Percentiles rank a stretch among this genome's conserved stretches.
Conservation (phyloP, 2,888 invertebrate genomes). For the Trichopria drosophilae region DNA sequence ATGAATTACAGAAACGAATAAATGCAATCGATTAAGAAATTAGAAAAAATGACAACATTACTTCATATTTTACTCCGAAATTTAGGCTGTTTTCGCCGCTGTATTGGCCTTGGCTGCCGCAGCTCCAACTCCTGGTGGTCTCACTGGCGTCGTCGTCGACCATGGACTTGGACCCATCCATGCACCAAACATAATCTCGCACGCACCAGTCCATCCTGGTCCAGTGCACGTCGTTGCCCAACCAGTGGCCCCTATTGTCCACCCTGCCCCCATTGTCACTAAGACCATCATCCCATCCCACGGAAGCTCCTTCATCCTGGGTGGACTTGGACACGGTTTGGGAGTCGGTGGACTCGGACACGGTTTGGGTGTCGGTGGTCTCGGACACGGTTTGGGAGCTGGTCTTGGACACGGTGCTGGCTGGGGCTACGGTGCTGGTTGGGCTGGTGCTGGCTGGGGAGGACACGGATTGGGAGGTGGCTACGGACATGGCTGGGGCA, state of each 20-base stretch:
- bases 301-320: slow-evolving; percentile 33
- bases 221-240: slow-evolving; percentile 52
- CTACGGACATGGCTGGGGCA: too few species aligned
- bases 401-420: slow-evolving; percentile 24
- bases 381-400: slow-evolving; percentile 25
- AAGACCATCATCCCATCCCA: slow-evolving; percentile 47
- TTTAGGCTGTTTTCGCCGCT: slow-evolving; percentile 54
- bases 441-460: too few species aligned
- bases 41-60: too few species aligned
- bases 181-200: slow-evolving; percentile 49
- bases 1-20: too few species aligned
- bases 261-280: slow-evolving; percentile 48
- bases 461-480: too few species aligned
- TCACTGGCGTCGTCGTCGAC: slow-evolving; percentile 54
- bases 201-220: slow-evolving; percentile 43
- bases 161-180: slow-evolving; percentile 50
- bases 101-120: slow-evolving; percentile 58
- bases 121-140: slow-evolving; percentile 62
- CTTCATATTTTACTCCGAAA: not conserved
- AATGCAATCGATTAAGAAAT: too few species aligned
- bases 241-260: slow-evolving; percentile 46
- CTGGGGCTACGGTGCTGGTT: too few species aligned
- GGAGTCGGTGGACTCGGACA: too few species aligned
- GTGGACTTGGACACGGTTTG: slow-evolving; percentile 35
- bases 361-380: slow-evolving; percentile 29